These are phyloP conservation scores for Nephrotoma flavescens DNA, from an alignment of 2,888 invertebrate genomes.

Conservation along the genomic window DNA sequence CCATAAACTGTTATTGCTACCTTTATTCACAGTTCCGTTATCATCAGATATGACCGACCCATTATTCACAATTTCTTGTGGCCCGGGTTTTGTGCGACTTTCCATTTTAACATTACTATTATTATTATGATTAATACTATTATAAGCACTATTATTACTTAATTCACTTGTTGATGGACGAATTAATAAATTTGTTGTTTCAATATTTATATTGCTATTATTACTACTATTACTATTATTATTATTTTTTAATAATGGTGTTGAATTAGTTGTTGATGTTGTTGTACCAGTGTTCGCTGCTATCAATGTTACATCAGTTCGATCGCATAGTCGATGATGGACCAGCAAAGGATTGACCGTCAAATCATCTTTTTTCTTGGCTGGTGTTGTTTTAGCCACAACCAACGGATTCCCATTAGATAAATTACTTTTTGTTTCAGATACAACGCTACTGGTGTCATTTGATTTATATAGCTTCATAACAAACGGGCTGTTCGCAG, in stretches of 20 bases:
- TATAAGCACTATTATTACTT: background rate
- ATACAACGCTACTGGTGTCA: conserved; percentile 27
- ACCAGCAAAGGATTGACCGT: conserved; percentile 36
- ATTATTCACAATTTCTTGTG: background rate
- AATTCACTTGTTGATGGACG: background rate
- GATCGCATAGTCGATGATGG: conserved; percentile 46
- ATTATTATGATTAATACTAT: background rate
- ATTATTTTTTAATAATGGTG: background rate
- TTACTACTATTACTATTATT: background rate
- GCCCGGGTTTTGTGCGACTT: background rate
- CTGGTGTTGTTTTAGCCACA: conserved; percentile 25
- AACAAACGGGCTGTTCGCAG: conserved; percentile 27
- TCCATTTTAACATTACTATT: background rate
- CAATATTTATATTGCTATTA: background rate
- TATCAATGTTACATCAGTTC: conserved; percentile 16
- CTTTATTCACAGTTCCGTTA: conserved; percentile 10
- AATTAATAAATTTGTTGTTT: background rate
- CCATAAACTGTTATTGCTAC: conserved; percentile 31
- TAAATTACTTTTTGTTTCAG: conserved; percentile 32
- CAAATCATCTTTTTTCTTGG: conserved; percentile 30
- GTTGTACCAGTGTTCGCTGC: background rate
- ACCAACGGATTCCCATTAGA: conserved; percentile 28
- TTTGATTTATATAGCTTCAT: conserved; percentile 32
- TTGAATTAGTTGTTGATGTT: background rate
- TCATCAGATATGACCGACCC: background rate